phyloP scores from a whole-genome alignment of 2,113 vertebrate genomes.

The Pleuronectes platessa region DNA sequence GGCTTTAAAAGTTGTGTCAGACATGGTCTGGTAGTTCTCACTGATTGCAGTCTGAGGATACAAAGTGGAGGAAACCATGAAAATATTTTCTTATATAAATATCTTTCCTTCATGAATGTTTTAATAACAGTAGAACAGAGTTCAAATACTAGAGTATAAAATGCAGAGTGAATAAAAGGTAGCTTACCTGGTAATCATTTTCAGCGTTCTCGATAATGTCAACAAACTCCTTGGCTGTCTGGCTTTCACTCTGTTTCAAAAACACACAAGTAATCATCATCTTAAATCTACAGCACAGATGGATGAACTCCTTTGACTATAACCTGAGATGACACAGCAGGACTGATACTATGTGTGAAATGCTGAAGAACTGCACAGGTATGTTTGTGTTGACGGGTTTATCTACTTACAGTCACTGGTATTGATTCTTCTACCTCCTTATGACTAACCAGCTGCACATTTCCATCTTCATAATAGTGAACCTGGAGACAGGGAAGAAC shows the following conservation, averaged over 20 bases:
- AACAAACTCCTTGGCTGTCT: slow-evolving; percentile 96
- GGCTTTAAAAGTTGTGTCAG: slow-evolving; percentile 99
- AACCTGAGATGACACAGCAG: neutral
- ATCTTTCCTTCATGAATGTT: too few relatives aligned
- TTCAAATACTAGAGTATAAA: neutral
- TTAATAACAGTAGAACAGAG: too few relatives aligned
- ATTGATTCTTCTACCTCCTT: slow-evolving; percentile 97
- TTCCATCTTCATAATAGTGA: slow-evolving; percentile 99
- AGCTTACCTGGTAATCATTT: slow-evolving; percentile 96
- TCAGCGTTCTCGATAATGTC: slow-evolving; percentile 96
- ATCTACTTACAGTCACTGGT: slow-evolving; percentile 91
- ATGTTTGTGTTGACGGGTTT: neutral
- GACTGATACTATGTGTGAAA: neutral
- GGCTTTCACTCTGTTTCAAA: slow-evolving; percentile 88
- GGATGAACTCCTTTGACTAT: neutral
- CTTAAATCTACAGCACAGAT: neutral
- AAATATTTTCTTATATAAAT: too few relatives aligned
- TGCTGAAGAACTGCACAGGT: neutral
- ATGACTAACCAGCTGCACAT: slow-evolving; percentile 99
- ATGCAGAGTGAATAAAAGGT: neutral
- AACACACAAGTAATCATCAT: slow-evolving; percentile 11
- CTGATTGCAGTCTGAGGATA: slow-evolving; percentile 92
- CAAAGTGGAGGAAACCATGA: neutral
- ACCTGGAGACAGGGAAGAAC: slow-evolving; percentile 81
- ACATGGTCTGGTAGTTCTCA: slow-evolving; percentile 99